Conservation (phyloP, 2,888 invertebrate genomes). For the Torymus auratus region DNA sequence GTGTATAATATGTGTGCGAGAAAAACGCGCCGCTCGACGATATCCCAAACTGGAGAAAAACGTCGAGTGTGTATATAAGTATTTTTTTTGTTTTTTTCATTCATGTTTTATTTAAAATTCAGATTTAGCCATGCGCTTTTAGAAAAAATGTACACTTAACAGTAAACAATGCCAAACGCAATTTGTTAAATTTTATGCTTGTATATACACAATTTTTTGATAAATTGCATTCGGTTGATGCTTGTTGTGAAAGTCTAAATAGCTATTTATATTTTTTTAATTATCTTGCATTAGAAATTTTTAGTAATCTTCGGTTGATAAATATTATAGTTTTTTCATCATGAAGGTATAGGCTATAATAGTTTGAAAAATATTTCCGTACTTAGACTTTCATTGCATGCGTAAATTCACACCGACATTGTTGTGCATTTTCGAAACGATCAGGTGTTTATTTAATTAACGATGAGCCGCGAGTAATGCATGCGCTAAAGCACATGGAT, state of each 20-base stretch:
- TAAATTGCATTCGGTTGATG: slow-evolving; percentile 2
- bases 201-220: background rate
- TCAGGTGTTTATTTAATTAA: no score
- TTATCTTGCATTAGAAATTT: background rate
- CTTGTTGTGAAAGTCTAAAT: background rate
- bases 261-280: background rate
- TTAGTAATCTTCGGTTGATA: no score
- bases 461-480: background rate
- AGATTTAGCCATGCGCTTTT: no score
- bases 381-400: slow-evolving; percentile 10
- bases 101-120: no score
- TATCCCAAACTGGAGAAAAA: background rate
- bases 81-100: background rate
- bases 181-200: no score
- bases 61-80: background rate
- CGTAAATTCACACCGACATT: slow-evolving; percentile 9
- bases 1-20: background rate
- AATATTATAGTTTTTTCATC: no score
- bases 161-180: no score
- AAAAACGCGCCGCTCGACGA: background rate
- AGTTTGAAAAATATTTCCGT: background rate
- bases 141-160: no score
- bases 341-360: no score
- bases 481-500: background rate
- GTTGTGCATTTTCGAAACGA: background rate